Evolutionary conservation across 30 jellyfish, hydroid and myxozoan genomes (phyloP).

Genomic region (Mastigias papua): DNA sequence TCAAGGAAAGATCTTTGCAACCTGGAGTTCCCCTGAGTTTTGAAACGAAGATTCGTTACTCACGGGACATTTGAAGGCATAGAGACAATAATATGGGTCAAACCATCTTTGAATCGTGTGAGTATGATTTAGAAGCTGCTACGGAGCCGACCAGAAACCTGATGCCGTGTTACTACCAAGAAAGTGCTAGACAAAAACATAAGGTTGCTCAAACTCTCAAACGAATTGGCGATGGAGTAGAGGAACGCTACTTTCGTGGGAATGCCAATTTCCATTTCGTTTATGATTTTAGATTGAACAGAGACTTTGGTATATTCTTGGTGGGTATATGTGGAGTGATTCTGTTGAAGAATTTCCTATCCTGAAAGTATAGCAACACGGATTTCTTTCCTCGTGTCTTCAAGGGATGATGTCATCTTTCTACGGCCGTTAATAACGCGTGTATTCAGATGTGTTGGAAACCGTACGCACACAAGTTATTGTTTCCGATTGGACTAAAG

Average conservation of each 20-base stretch:
- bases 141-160: background rate
- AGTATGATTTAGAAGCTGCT: conserved; percentile 8
- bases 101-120: conserved; percentile 35
- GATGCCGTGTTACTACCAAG: conserved; percentile 2
- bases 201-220: conserved; percentile 19
- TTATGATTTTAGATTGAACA: conserved; percentile 8
- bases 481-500: conserved; percentile 18
- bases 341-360: background rate
- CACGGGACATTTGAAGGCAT: background rate
- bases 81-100: conserved; percentile 27
- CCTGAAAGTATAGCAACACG: too few species aligned
- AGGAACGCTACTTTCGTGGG: background rate
- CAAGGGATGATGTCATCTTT: conserved; percentile 26
- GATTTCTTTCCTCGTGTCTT: too few species aligned
- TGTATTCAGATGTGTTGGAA: background rate
- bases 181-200: background rate
- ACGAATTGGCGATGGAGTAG: conserved; percentile 34
- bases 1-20: background rate
- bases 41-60: background rate
- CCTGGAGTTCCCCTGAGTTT: background rate
- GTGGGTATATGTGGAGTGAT: too few species aligned
- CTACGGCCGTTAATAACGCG: background rate
- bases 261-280: conserved; percentile 3
- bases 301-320: too few species aligned
- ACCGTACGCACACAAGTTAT: background rate